phyloP scores from a whole-genome alignment of 2,113 vertebrate genomes.

The Brienomyrus longianalis region DNA sequence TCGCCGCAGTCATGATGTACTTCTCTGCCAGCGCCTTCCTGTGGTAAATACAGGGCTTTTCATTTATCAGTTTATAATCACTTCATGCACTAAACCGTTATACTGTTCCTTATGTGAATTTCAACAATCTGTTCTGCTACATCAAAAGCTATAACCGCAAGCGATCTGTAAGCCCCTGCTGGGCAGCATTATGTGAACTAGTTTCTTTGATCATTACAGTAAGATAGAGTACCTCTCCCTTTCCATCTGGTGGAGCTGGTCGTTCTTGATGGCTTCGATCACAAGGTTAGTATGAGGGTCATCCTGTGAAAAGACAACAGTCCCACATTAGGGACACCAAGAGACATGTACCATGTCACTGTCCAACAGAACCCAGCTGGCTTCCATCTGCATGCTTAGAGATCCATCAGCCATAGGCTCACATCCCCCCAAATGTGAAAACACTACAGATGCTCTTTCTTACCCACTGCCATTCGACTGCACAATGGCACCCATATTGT shows the following conservation, averaged over 20 bases:
- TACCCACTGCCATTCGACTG: background rate
- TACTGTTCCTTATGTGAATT: background rate
- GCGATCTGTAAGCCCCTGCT: background rate
- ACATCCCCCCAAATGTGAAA: background rate
- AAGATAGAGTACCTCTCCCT: constrained; percentile 68
- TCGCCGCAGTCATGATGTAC: constrained; percentile 93
- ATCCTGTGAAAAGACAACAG: constrained; percentile 60
- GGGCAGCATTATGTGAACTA: background rate
- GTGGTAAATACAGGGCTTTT: constrained; percentile 4
- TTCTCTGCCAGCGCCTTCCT: constrained; percentile 88
- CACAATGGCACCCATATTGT: background rate
- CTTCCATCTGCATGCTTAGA: background rate
- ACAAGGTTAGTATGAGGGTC: constrained; percentile 77
- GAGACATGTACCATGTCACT: background rate
- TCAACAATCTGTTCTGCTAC: background rate
- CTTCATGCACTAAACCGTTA: background rate
- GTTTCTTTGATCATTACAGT: background rate
- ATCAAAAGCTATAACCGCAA: background rate
- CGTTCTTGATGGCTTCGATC: constrained; percentile 92
- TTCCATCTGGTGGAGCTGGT: constrained; percentile 86
- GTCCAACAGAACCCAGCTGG: background rate
- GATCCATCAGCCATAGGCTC: background rate
- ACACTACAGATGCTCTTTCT: background rate
- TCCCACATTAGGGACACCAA: background rate
- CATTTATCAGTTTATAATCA: background rate